Conservation (phyloP, 2,113 vertebrate species). For the Rhea americana region DNA sequence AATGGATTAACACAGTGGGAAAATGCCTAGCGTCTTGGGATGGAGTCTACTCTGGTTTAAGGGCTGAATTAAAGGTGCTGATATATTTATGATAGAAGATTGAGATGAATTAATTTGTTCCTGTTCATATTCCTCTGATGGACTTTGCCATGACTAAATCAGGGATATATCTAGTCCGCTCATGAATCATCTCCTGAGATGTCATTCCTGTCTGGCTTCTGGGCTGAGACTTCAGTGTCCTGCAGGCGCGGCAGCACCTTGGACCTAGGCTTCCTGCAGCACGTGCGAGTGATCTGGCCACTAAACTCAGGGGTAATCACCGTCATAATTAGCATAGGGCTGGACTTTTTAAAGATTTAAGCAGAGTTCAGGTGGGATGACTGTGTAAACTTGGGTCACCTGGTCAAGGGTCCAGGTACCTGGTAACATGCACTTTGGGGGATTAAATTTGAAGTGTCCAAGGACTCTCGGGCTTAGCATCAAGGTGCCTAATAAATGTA, state of each 20-base stretch:
- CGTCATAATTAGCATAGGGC: background rate
- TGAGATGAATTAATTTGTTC: background rate
- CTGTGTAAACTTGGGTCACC: background rate
- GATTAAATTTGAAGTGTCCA: background rate
- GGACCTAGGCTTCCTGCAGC: rapidly evolving
- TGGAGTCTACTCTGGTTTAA: background rate
- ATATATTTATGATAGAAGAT: background rate
- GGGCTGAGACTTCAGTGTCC: background rate
- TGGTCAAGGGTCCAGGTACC: too few species aligned
- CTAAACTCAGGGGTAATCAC: background rate
- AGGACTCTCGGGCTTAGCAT: background rate
- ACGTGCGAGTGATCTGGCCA: rapidly evolving
- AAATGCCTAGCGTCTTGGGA: background rate
- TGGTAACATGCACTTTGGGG: background rate
- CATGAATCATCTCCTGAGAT: background rate
- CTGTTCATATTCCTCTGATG: background rate
- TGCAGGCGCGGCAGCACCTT: rapidly evolving
- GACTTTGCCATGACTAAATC: background rate
- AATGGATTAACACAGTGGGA: background rate
- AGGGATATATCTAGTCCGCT: background rate
- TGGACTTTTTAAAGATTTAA: background rate
- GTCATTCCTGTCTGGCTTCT: background rate
- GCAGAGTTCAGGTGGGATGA: background rate
- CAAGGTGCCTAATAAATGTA: background rate
- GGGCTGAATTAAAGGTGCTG: rapidly evolving